Conservation (phyloP, 64 coral and sea anemone species). For the Porites australiensis region DNA sequence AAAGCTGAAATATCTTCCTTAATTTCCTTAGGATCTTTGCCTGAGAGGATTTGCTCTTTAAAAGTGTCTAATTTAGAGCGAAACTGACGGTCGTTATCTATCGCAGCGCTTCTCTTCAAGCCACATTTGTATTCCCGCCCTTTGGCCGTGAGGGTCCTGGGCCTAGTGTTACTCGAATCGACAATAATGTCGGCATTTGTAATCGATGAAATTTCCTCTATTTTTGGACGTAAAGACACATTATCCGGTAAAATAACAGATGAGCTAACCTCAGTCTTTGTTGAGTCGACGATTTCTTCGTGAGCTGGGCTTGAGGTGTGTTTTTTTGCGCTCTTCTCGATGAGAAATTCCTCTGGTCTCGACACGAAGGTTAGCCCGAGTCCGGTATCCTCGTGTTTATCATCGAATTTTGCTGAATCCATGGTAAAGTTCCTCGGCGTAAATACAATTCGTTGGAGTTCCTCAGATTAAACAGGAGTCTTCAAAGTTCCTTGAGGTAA, state of each 20-base stretch:
- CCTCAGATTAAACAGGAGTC: too few species aligned
- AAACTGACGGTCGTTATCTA: constrained; percentile 21
- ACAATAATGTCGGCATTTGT: neutral
- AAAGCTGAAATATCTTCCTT: constrained; percentile 11
- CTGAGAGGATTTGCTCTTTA: constrained; percentile 10
- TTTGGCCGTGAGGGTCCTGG: constrained; percentile 24
- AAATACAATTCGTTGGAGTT: neutral
- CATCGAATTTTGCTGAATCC: neutral
- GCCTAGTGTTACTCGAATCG: neutral
- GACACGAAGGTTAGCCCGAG: neutral
- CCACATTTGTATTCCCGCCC: constrained; percentile 9
- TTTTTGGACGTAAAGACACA: neutral
- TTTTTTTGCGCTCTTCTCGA: neutral
- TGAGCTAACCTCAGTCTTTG: constrained; percentile 16
- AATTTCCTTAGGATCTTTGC: constrained; percentile 19
- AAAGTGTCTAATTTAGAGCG: neutral
- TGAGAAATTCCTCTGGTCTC: constrained; percentile 16
- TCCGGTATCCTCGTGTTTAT: neutral
- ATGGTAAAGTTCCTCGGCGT: neutral
- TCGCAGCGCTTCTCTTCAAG: constrained; percentile 11
- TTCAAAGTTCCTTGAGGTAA: too few species aligned
- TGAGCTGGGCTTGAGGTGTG: neutral
- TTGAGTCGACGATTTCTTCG: neutral
- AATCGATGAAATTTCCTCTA: constrained; percentile 3
- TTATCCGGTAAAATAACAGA: neutral